phyloP scores from a whole-genome alignment of 2,888 invertebrate species.

The Ichneumoninae sp. region DNA sequence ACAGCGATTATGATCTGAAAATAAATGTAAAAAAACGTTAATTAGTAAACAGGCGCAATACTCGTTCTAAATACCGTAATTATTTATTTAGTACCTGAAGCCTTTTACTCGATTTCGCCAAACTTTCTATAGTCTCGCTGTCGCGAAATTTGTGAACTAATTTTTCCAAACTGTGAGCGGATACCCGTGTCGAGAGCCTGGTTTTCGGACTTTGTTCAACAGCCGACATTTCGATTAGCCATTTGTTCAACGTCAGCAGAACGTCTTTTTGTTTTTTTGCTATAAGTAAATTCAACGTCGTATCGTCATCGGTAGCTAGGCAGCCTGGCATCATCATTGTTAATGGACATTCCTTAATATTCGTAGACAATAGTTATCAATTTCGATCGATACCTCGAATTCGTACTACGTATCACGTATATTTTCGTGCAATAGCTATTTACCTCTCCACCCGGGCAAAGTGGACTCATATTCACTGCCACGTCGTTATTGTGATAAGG shows the following conservation, averaged over 20 bases:
- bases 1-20: slow-evolving; percentile 85
- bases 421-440: slow-evolving; percentile 17
- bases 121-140: slow-evolving; percentile 71
- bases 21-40: neutral
- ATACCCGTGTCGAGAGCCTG: slow-evolving; percentile 78
- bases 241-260: slow-evolving; percentile 76
- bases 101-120: slow-evolving; percentile 76
- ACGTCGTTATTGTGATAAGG: slow-evolving; percentile 88
- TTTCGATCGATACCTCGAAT: neutral
- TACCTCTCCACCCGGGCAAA: slow-evolving; percentile 83
- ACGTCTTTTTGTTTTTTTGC: slow-evolving; percentile 80
- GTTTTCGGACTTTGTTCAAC: slow-evolving; percentile 76
- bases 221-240: slow-evolving; percentile 76
- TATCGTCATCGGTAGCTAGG: slow-evolving; percentile 77
- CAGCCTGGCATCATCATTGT: slow-evolving; percentile 79
- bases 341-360: slow-evolving; percentile 74
- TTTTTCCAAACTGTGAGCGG: slow-evolving; percentile 82
- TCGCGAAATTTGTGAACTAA: slow-evolving; percentile 78
- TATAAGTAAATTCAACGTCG: slow-evolving; percentile 77
- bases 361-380: slow-evolving; percentile 9
- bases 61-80: neutral
- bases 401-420: neutral
- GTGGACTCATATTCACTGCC: slow-evolving; percentile 87
- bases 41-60: neutral
- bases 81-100: slow-evolving; percentile 75